These are phyloP conservation scores for Apodemia duryi DNA, from an alignment of 2,888 invertebrate species.

Conservation along the genomic window DNA sequence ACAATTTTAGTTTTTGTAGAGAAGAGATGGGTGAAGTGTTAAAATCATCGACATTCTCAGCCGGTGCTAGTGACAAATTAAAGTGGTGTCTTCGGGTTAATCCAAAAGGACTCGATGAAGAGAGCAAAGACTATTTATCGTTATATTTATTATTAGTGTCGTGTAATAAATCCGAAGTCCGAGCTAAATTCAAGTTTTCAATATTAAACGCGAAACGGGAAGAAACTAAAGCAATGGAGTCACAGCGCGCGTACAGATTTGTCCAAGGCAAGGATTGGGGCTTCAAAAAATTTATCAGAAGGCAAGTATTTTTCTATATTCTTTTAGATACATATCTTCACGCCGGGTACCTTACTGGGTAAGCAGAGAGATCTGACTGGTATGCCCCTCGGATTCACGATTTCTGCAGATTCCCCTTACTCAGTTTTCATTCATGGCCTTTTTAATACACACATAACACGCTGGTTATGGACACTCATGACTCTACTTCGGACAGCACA, in stretches of 20 bases:
- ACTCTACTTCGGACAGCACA: too few species aligned
- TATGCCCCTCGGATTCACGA: too few species aligned
- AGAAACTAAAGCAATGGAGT: constrained; percentile 99
- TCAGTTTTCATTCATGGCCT: too few species aligned
- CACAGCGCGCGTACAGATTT: constrained; percentile 97
- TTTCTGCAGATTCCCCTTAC: too few species aligned
- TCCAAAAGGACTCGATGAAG: constrained; percentile 99
- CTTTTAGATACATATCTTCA: too few species aligned
- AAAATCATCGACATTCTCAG: constrained; percentile 99
- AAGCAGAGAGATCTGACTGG: too few species aligned
- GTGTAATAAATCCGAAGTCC: constrained; percentile 99
- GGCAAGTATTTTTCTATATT: constrained; percentile 45
- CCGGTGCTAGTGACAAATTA: constrained; percentile 99
- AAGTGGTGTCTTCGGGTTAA: constrained; percentile 99
- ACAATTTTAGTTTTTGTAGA: constrained; percentile 99
- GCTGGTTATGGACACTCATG: too few species aligned
- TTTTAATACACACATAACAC: too few species aligned
- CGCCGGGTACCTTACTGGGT: not conserved
- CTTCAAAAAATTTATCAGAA: constrained; percentile 99
- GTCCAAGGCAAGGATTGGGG: constrained; percentile 99
- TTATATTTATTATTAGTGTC: constrained; percentile 99
- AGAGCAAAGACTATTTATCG: constrained; percentile 99
- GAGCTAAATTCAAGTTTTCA: constrained; percentile 99
- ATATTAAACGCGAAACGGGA: constrained; percentile 99
- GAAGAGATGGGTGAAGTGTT: constrained; percentile 99